Evolutionary conservation across 2,797 vertebrate genomes (phyloP).

Genomic region (Chaetodon trifasciatus): DNA sequence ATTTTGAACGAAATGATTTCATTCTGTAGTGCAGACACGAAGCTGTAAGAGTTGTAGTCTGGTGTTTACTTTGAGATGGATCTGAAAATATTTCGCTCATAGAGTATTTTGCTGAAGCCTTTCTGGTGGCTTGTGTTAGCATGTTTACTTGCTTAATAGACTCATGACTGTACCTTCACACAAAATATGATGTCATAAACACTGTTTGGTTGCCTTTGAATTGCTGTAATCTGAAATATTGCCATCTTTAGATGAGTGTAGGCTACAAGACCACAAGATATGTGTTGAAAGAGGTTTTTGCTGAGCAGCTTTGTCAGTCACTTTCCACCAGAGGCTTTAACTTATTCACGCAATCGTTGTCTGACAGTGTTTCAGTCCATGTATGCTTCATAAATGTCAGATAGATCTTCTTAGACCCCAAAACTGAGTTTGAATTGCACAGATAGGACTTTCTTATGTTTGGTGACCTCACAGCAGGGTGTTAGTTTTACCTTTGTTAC

Average conservation of each 20-base stretch:
- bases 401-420: background rate
- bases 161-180: background rate
- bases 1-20: conserved; percentile 37
- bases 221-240: conserved; percentile 9
- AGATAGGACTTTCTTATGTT: background rate
- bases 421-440: background rate
- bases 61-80: conserved; percentile 26
- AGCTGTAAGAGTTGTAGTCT: conserved; percentile 14
- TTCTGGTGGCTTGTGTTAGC: conserved; percentile 30
- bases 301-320: background rate
- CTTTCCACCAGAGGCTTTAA: background rate
- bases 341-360: background rate
- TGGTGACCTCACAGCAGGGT: background rate
- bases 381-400: conserved; percentile 8
- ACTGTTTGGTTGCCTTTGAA: conserved; percentile 13
- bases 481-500: background rate
- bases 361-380: background rate
- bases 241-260: background rate
- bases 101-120: conserved; percentile 24
- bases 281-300: background rate
- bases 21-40: conserved; percentile 28
- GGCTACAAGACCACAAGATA: background rate
- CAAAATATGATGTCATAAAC: conserved; percentile 1
- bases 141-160: conserved; percentile 26
- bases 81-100: background rate